phyloP scores from a whole-genome alignment of 2,113 vertebrate species.

The Tautogolabrus adspersus region DNA sequence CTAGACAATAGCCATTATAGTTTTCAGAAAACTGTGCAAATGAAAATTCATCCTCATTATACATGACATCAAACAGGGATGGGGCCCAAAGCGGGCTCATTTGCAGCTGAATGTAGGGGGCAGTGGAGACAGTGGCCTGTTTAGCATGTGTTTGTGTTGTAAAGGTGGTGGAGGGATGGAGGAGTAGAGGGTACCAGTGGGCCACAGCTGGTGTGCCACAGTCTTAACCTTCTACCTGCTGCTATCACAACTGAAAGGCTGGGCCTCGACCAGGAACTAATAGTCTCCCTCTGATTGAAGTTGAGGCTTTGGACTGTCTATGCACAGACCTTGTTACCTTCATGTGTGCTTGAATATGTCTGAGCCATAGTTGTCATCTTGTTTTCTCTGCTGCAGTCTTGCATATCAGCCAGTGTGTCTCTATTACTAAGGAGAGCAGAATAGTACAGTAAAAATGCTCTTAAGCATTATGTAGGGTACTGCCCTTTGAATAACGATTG shows the following conservation, averaged over 20 bases:
- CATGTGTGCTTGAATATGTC: conserved; percentile 16
- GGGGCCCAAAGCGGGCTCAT: conserved; percentile 81
- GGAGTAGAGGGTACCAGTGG: conserved; percentile 80
- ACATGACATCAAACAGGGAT: conserved; percentile 87
- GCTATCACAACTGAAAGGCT: conserved; percentile 67
- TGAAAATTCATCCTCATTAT: conserved; percentile 83
- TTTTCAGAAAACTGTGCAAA: conserved; percentile 73
- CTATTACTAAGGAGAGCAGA: not conserved
- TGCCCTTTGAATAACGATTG: not conserved
- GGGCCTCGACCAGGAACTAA: conserved; percentile 37
- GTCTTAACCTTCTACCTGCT: conserved; percentile 80
- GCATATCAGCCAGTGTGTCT: not conserved
- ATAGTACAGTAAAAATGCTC: not conserved
- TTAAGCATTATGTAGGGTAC: not conserved
- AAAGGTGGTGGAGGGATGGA: conserved; percentile 79
- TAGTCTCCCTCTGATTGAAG: conserved; percentile 27
- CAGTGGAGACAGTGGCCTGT: conserved; percentile 80
- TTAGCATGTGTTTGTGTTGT: conserved; percentile 88
- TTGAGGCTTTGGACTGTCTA: conserved; percentile 20
- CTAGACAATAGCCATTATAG: conserved; percentile 71
- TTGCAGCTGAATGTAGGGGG: conserved; percentile 88
- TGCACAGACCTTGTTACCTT: not conserved
- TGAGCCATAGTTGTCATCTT: conserved; percentile 29
- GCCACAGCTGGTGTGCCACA: conserved; percentile 86
- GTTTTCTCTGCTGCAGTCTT: conserved; percentile 10